A percentile compares a stretch with the other conserved stretches of the same genome.
These are phyloP conservation scores for Hystrix brachyura DNA, from an alignment of 2,113 vertebrate genomes.

Conservation along the genomic window DNA sequence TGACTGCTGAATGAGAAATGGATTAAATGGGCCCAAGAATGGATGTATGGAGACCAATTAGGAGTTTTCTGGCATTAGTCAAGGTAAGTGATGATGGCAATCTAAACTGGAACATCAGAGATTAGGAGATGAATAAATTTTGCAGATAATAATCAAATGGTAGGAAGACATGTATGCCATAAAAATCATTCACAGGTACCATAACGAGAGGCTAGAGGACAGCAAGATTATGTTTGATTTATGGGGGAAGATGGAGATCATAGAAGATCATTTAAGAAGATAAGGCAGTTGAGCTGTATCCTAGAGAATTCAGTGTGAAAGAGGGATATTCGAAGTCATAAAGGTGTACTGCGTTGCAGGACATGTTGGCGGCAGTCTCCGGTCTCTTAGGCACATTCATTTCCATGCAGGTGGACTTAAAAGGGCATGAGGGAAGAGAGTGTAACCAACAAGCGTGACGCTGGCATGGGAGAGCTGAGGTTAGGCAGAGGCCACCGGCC, in stretches of 20 bases:
- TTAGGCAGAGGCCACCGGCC: not conserved
- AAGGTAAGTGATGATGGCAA: slow-evolving; percentile 31
- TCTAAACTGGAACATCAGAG: not conserved
- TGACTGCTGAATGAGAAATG: not conserved
- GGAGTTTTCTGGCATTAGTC: slow-evolving; percentile 15
- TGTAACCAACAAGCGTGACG: not conserved
- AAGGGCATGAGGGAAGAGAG: no score
- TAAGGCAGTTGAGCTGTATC: not conserved
- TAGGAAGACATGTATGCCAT: not conserved
- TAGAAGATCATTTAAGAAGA: not conserved
- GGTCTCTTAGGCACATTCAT: not conserved
- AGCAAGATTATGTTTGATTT: not conserved
- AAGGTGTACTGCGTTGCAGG: not conserved
- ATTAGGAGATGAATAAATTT: slow-evolving; percentile 47
- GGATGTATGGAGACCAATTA: slow-evolving; percentile 53
- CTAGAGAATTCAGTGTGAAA: not conserved
- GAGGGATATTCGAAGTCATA: not conserved
- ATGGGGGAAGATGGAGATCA: not conserved
- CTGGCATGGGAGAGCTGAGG: not conserved
- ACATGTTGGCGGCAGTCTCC: not conserved
- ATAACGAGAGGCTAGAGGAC: slow-evolving; percentile 24
- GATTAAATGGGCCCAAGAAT: slow-evolving; percentile 54
- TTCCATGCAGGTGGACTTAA: not conserved
- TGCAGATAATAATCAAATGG: slow-evolving; percentile 21
- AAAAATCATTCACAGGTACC: not conserved